These are phyloP conservation scores for Bos indicus DNA, from an alignment of 2,113 vertebrate genomes.

Conservation along the genomic window DNA sequence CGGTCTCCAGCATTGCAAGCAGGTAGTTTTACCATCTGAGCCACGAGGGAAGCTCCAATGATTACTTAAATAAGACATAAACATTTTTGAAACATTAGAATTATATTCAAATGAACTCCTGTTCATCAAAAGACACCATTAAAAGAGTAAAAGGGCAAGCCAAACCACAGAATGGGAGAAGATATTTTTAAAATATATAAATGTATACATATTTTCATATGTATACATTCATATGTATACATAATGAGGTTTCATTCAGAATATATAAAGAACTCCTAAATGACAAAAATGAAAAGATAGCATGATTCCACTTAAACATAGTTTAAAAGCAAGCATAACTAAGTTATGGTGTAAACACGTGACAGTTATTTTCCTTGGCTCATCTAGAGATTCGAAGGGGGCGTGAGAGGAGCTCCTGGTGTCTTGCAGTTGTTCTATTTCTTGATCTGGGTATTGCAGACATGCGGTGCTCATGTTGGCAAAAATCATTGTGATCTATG, in stretches of 20 bases:
- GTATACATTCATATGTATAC: neutral
- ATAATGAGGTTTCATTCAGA: neutral
- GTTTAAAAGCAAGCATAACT: neutral
- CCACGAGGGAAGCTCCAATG: neutral
- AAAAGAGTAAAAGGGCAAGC: neutral
- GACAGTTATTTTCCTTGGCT: neutral
- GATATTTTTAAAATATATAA: neutral
- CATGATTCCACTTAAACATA: neutral
- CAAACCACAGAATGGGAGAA: neutral
- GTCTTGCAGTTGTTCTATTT: neutral
- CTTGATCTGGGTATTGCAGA: neutral
- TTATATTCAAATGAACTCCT: neutral
- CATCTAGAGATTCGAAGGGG: neutral
- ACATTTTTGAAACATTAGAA: neutral
- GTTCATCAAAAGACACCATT: neutral
- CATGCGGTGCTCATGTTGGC: neutral
- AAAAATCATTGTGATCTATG: neutral
- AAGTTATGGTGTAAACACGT: neutral
- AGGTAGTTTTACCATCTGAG: too few relatives aligned
- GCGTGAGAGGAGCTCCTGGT: accelerated
- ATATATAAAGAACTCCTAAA: neutral
- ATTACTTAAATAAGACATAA: neutral
- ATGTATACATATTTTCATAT: neutral
- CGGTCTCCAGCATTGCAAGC: too few relatives aligned
- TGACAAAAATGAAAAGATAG: neutral